A percentile compares a stretch with the other conserved stretches of the same genome.
Conservation (phyloP, 2,113 vertebrate species). For the Cettia cetti region DNA sequence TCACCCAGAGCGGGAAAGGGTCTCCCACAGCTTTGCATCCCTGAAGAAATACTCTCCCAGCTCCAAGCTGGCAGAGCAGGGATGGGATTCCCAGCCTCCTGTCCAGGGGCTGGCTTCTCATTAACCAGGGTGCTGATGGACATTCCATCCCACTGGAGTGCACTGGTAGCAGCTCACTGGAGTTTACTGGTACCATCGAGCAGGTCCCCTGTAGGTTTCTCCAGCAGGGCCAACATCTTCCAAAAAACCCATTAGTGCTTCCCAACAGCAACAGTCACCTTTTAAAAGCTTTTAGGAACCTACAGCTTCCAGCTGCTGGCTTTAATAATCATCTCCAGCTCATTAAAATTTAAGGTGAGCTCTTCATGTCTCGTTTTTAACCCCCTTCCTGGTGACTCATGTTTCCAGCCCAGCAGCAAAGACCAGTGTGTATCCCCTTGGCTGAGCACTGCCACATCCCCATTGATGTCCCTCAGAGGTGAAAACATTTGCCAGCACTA, state of each 20-base stretch:
- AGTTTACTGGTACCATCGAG: not conserved
- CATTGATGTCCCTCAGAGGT: not conserved
- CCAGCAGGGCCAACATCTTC: not conserved
- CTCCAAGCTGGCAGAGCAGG: not conserved
- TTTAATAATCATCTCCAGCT: not conserved
- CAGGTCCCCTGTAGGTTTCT: not conserved
- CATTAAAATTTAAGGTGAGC: not conserved
- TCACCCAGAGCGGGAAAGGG: accelerated
- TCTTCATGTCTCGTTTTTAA: not conserved
- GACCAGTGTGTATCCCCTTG: not conserved
- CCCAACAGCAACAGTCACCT: not conserved
- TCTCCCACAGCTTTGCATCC: not conserved
- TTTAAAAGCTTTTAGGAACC: not conserved
- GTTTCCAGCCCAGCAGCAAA: not conserved
- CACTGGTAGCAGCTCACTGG: not conserved
- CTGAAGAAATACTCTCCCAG: not conserved
- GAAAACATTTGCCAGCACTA: not conserved
- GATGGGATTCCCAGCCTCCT: not conserved
- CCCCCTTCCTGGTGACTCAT: not conserved
- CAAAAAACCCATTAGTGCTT: not conserved
- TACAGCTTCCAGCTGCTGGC: not conserved
- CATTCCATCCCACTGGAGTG: not conserved
- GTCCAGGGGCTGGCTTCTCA: not conserved
- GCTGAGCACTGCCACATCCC: not conserved
- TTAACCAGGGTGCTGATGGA: not conserved